A percentile compares a stretch with the other conserved stretches of the same genome.
These are phyloP conservation scores for Syrphus vitripennis DNA, from an alignment of 2,888 invertebrate genomes.

Conservation along the genomic window DNA sequence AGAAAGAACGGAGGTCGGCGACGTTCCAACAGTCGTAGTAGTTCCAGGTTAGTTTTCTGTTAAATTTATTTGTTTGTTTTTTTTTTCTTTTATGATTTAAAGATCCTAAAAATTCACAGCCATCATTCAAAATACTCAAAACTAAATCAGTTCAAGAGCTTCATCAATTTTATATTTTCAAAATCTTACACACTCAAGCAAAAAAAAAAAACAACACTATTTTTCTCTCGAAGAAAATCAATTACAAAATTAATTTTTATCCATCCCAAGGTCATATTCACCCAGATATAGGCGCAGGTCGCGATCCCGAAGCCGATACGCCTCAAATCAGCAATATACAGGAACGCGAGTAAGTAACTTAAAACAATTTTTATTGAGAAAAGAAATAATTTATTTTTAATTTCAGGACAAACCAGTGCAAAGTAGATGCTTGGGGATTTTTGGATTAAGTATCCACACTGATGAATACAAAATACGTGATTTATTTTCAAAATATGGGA, in stretches of 20 bases:
- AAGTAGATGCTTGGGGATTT: conserved; percentile 95
- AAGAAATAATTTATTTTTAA: not conserved
- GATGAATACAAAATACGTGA: conserved; percentile 95
- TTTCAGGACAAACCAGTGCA: conserved; percentile 86
- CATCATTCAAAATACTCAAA: conserved; percentile 14
- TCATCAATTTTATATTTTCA: conserved; percentile 38
- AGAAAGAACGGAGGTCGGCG: conserved; percentile 40
- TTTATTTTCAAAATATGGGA: conserved; percentile 95
- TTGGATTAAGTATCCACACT: conserved; percentile 96
- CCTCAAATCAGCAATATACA: conserved; percentile 89
- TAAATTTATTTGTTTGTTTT: not conserved
- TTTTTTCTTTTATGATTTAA: conserved; percentile 32
- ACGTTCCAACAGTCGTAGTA: conserved; percentile 31
- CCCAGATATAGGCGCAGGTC: conserved; percentile 84
- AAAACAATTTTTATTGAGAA: not conserved
- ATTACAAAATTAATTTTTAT: conserved; percentile 69
- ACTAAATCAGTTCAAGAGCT: conserved; percentile 51
- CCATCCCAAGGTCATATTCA: conserved; percentile 82
- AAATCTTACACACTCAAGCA: conserved; percentile 37
- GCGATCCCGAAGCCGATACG: conserved; percentile 88
- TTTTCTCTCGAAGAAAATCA: conserved; percentile 32
- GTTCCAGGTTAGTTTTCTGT: conserved; percentile 48
- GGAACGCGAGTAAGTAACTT: conserved; percentile 85
- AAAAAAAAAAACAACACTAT: conserved; percentile 8
- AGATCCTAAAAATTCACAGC: conserved; percentile 61